These are phyloP conservation scores for Podilymbus podiceps DNA, from an alignment of 2,113 vertebrate genomes.

Conservation along the genomic window DNA sequence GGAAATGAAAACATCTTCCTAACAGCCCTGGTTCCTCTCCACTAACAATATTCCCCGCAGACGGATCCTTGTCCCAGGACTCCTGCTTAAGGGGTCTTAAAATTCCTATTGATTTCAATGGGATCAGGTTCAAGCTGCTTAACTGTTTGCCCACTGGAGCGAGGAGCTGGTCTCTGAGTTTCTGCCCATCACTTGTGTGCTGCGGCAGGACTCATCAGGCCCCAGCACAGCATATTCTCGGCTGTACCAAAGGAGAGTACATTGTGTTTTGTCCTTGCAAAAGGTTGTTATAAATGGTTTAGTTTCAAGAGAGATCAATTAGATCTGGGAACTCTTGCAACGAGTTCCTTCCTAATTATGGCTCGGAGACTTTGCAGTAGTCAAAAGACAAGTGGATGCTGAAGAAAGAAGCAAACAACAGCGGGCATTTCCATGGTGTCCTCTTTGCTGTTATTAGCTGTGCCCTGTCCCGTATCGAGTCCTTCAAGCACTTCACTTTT, in stretches of 20 bases:
- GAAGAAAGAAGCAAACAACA: background rate
- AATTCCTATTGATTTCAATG: background rate
- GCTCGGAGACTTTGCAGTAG: background rate
- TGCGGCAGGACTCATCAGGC: background rate
- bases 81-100: background rate
- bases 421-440: background rate
- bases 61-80: background rate
- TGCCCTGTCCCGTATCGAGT: background rate
- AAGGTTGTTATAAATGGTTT: slow-evolving; percentile 31
- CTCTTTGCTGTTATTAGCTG: background rate
- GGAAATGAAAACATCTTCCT: background rate
- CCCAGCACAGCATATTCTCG: background rate
- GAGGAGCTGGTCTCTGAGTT: background rate
- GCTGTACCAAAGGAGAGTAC: slow-evolving; percentile 8
- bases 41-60: background rate
- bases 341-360: background rate
- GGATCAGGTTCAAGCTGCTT: background rate
- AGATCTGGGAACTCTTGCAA: slow-evolving; percentile 1
- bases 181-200: background rate
- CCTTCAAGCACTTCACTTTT: background rate
- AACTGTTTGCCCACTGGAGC: background rate
- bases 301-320: slow-evolving; percentile 15
- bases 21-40: background rate
- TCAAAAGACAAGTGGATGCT: background rate
- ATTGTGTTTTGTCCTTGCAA: background rate